Percentiles rank a stretch among this genome's conserved stretches.
Conservation (phyloP, 2,797 vertebrate species). For the Moxostoma hubbsi region DNA sequence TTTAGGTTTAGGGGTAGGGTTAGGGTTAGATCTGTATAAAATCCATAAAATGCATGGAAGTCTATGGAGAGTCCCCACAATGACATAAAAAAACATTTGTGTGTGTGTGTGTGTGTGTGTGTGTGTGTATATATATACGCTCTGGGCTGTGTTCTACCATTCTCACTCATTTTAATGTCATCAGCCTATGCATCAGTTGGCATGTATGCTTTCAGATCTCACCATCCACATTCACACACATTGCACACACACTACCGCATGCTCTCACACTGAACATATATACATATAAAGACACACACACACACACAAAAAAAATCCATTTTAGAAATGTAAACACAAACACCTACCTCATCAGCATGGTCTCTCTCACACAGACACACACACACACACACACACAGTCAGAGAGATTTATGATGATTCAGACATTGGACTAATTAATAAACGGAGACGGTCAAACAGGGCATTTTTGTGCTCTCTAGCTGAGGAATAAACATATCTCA, state of each 20-base stretch:
- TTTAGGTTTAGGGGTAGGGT: no score
- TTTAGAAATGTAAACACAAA: neutral
- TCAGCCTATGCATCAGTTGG: constrained; percentile 42
- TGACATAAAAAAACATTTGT: no score
- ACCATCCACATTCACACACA: constrained; percentile 19
- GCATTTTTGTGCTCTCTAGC: constrained; percentile 1
- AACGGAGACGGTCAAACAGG: neutral
- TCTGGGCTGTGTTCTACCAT: constrained; percentile 42
- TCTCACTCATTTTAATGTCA: constrained; percentile 52
- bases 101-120: neutral
- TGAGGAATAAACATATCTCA: constrained; percentile 7
- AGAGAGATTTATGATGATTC: constrained; percentile 17
- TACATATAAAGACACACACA: constrained; percentile 30
- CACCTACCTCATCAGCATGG: neutral
- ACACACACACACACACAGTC: neutral
- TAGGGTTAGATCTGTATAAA: no score
- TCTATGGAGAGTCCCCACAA: no score
- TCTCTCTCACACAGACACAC: neutral
- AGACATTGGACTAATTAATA: constrained; percentile 23
- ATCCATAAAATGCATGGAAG: no score
- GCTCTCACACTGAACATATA: constrained; percentile 29
- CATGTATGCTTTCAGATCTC: constrained; percentile 44
- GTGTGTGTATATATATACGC: neutral
- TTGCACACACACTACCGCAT: neutral
- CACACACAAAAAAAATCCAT: neutral